Evolutionary conservation across 2,113 vertebrate species (phyloP).

Genomic region (Tachysurus vachellii): DNA sequence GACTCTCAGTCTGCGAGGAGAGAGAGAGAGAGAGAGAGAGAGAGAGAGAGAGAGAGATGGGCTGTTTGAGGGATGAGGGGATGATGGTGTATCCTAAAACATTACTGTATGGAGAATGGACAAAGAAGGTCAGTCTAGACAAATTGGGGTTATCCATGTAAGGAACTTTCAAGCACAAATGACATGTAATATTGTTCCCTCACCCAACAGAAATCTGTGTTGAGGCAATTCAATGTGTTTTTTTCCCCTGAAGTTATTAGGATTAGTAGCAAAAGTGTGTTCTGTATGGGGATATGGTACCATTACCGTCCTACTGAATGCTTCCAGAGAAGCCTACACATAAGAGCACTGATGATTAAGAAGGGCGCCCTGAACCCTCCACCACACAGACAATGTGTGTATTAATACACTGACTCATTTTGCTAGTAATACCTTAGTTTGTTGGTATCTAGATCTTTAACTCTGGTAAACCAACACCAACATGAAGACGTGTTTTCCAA

Average conservation of each 20-base stretch:
- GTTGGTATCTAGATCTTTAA: not conserved
- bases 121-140: slow-evolving; percentile 71
- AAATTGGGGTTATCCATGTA: slow-evolving; percentile 69
- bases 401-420: not conserved
- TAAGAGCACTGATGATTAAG: slow-evolving; percentile 13
- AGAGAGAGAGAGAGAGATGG: slow-evolving; percentile 49
- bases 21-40: slow-evolving; percentile 20
- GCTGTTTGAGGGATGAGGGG: not conserved
- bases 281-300: slow-evolving; percentile 53
- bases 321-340: slow-evolving; percentile 58
- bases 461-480: not conserved
- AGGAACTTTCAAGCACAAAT: slow-evolving; percentile 72
- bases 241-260: slow-evolving; percentile 48
- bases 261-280: slow-evolving; percentile 29
- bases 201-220: slow-evolving; percentile 57
- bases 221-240: slow-evolving; percentile 61
- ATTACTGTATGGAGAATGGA: slow-evolving; percentile 63
- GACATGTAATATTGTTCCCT: slow-evolving; percentile 63
- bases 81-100: slow-evolving; percentile 61
- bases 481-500: not conserved
- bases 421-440: not conserved
- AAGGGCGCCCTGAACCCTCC: slow-evolving; percentile 2
- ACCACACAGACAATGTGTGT: not conserved
- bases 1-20: slow-evolving; percentile 30
- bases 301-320: slow-evolving; percentile 63